Evolutionary conservation across 2,888 invertebrate species (phyloP), one percentile per base, ranked within the genome.

Genomic region (Caradrina kadenii): DNA sequence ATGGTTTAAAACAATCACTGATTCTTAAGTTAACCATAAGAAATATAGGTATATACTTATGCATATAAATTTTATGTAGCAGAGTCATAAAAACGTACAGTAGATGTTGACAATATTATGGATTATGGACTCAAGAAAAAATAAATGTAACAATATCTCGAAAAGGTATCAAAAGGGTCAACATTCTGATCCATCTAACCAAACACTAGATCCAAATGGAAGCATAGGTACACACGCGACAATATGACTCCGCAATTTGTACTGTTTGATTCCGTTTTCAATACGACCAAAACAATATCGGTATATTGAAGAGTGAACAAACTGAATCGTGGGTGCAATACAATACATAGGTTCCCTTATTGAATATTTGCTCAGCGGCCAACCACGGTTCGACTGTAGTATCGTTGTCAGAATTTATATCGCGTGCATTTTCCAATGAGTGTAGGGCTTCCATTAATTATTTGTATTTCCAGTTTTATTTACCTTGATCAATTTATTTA

Each of bases 221-320:
- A 55, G 35, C 65, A 8, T 60, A 64, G 61, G 42, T 67, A 73
- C 61, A 71, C 54, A 69, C 49, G 59, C 66, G 76, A 76, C 81
- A 81, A 79, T 80, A 80, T 71, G 70, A 66, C 70, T 67, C 60
- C 73, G 71, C 79, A 81, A 80, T 84, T 84, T 81, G 83, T 81
- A 65, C 73, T 63, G 75, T 87, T 85, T 82, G 80, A 87, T 87
- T 87, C 84, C 84, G 86, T 80, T 90, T 89, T 88, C 91, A 91
- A 92, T 91, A 88, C 85, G 82, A 86, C 86, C 86, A 87, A 91
- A 92, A 93, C 93, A 93, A 93, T 93, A 92, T 91, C 87, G 87
- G 81, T 89, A 88, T 93, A 93, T 93, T 93, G 93, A 92, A 89
- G 86, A 90, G 85, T 82, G 90, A 91, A 86, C 91, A 92, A 93